These are phyloP conservation scores for Dipodomys merriami DNA, from an alignment of 2,113 vertebrate genomes.

Conservation along the genomic window DNA sequence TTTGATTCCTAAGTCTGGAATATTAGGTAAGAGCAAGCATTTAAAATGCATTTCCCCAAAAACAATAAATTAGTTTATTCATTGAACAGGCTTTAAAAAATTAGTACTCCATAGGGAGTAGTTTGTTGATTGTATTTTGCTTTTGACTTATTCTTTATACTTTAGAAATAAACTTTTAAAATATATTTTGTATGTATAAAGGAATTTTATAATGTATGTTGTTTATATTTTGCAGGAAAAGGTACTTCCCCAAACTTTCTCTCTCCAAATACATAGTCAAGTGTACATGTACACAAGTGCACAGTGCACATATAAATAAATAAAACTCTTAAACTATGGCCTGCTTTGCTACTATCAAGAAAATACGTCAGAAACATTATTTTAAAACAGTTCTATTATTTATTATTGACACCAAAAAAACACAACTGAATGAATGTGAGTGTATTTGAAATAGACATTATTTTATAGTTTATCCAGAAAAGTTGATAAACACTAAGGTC, in stretches of 20 bases:
- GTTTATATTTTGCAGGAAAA: slow-evolving; percentile 38
- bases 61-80: slow-evolving; percentile 60
- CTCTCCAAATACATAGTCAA: not conserved
- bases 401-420: slow-evolving; percentile 6
- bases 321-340: not conserved
- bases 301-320: not conserved
- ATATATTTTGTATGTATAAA: not conserved
- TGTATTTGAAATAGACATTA: slow-evolving; percentile 34
- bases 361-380: not conserved
- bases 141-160: slow-evolving; percentile 6
- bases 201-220: slow-evolving; percentile 22
- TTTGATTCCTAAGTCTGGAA: slow-evolving; percentile 74
- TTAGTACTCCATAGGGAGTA: slow-evolving; percentile 47
- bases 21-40: slow-evolving; percentile 74
- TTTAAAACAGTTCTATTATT: not conserved
- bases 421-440: not conserved
- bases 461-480: slow-evolving; percentile 21
- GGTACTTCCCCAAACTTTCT: not conserved
- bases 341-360: slow-evolving; percentile 41
- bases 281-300: not conserved
- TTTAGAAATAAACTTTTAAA: slow-evolving; percentile 36
- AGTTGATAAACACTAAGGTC: slow-evolving; percentile 13
- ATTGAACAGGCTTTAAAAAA: slow-evolving; percentile 54
- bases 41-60: slow-evolving; percentile 71
- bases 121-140: slow-evolving; percentile 61